Conservation (phyloP, 2,113 vertebrate species). For the Ciconia boyciana region DNA sequence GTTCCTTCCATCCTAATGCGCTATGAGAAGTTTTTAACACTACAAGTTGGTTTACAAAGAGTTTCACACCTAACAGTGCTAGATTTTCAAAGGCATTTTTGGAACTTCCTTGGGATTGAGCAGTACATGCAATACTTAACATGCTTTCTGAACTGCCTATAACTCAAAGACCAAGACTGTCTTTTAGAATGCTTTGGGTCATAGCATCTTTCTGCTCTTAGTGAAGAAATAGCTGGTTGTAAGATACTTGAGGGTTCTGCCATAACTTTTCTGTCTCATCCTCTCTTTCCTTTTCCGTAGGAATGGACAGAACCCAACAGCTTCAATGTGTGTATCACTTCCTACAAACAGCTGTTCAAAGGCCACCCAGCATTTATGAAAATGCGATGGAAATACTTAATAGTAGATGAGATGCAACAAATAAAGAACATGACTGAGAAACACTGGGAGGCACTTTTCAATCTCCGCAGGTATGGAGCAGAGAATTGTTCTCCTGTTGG, state of each 20-base stretch:
- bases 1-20: background rate
- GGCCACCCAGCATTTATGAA: constrained; percentile 84
- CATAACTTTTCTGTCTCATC: background rate
- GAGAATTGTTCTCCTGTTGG: background rate
- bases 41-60: background rate
- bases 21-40: background rate
- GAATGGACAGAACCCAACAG: constrained; percentile 85
- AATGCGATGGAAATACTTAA: constrained; percentile 84
- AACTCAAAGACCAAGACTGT: background rate
- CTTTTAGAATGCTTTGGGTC: background rate
- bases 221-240: background rate
- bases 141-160: background rate
- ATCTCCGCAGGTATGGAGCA: constrained; percentile 78
- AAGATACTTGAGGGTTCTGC: background rate
- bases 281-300: constrained; percentile 51
- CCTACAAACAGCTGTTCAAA: constrained; percentile 90
- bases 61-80: background rate
- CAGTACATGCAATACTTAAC: background rate
- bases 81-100: background rate
- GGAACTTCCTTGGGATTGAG: background rate
- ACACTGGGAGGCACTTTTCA: constrained; percentile 89
- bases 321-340: constrained; percentile 90
- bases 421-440: constrained; percentile 89
- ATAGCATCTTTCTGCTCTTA: background rate
- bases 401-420: constrained; percentile 90